Evolutionary conservation across 2,888 invertebrate genomes (phyloP), one percentile per base, ranked within the genome.

Genomic region (Anorthoa munda): DNA sequence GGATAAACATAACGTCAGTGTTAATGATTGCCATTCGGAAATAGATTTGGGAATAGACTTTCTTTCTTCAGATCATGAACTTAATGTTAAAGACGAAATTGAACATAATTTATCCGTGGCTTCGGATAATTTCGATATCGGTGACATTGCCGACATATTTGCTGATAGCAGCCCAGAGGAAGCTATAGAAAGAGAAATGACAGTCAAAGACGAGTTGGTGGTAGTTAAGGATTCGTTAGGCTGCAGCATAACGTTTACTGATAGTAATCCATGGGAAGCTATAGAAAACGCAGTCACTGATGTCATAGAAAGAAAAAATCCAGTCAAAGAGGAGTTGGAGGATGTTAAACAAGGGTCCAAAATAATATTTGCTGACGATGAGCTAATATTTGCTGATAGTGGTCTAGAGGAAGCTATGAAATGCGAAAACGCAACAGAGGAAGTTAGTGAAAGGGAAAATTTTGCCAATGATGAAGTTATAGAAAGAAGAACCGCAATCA

Each of bases 101-200:
- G 74, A 78, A 50, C 67, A 81, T n/a, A 72, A 83, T 61, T 7
- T 56, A 46, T 77, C 78, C 59, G 66, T 74, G 55, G 79, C 64
- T 23, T 77, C 82, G 13, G 91, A 93, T 76, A 90, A 95, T 83
- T 96, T 96, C 64, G 95, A 96, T 87, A 87, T 96, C 17, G 95
- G 95, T 48, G 92, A 96, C 79, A 94, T 96, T 64, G 82, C 79
- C 11, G 86, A 86, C 50, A 86, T 86, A 85, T 94, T 95, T 86
- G 93, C 90, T 69, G 92, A 92, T 18, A 93, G 92, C 75, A 91
- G 90, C 77, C 92, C 92, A n/a, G 91, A 92, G 78, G 88, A 90
- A 85, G 86, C 78, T 75, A 78, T 82, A 12, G 58, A 76, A 53
- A 83, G 84, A 66, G 78, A 85, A 63, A 77, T 26, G 7, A 12